Percentiles rank a stretch among this genome's conserved stretches.
Evolutionary conservation across 2,888 invertebrate species (phyloP).

Genomic region (Reticulitermes lucifugus): DNA sequence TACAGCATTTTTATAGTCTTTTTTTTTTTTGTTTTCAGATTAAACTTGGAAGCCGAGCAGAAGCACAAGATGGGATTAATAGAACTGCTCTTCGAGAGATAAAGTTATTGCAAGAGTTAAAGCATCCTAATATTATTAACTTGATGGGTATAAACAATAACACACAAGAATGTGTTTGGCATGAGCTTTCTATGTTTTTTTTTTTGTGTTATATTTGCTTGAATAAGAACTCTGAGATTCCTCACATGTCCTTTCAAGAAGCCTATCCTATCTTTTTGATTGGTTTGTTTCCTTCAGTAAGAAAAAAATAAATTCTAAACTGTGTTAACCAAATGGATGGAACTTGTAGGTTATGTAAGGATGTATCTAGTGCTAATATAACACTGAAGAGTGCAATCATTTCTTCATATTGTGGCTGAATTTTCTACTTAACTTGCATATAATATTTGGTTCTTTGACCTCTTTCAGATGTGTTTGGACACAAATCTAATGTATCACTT

Average conservation of each 20-base stretch:
- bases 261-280: too few relatives aligned
- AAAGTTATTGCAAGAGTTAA: conserved; percentile 94
- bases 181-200: background rate
- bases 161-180: background rate
- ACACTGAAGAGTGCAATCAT: too few relatives aligned
- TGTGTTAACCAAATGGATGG: too few relatives aligned
- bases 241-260: too few relatives aligned
- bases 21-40: conserved; percentile 69
- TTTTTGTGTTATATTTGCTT: background rate
- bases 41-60: conserved; percentile 93
- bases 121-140: conserved; percentile 95
- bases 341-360: too few relatives aligned
- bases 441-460: conserved; percentile 18
- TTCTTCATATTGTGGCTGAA: background rate
- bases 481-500: conserved; percentile 96
- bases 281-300: too few relatives aligned
- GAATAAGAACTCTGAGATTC: too few relatives aligned
- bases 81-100: conserved; percentile 98
- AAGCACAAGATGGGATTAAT: conserved; percentile 98
- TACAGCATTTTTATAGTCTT: background rate
- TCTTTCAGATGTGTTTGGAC: conserved; percentile 94
- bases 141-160: conserved; percentile 69
- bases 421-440: conserved; percentile 8
- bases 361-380: too few relatives aligned
- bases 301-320: too few relatives aligned